Evolutionary conservation across 2,797 vertebrate genomes (phyloP), one percentile per base, ranked within the genome.

Genomic region (Echeneis naucrates): DNA sequence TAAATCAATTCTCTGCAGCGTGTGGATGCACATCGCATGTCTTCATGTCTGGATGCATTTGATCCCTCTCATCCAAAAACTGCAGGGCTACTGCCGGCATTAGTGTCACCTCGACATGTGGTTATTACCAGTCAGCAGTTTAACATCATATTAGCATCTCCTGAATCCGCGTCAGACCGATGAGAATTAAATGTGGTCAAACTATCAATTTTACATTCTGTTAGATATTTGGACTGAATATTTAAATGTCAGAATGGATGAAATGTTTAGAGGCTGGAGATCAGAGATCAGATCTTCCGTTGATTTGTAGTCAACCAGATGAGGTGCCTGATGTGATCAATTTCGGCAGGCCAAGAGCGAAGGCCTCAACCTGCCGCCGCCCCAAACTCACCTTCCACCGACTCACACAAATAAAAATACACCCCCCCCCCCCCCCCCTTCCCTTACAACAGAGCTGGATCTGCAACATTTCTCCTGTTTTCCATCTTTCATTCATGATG

Each of bases 401-500:
- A 44, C 68, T 30, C 59, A n/a, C 45, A 72, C 69, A 47, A 42
- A 78, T 24, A 67, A 44, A n/a, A 45, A 42, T 1, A 67, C 56
- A 45, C 72, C n/a, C 51, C 59, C 19, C 12, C 3, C 50, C 60
- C 37, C 48, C 44, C 17, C 14, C 50, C 19, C 33, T 47, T n/a
- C 37, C 47, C 14, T n/a, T n/a, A n/a, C 52, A 47, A n/a, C 44
- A 48, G 68, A 77, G 71, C 68, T n/a, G 55, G 8, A 58, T 72
- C 67, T 68, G 70, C 73, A 80, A 77, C 79, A 77, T 82, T 81
- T 67, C 75, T 11, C 30, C 64, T 26, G 26, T 63, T 54, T 55
- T 59, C 79, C 69, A 33, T 72, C 72, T 81, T 74, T 85, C 73
- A 82, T 72, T 75, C 70, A 69, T 24, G 54, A 42, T 51, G 63